These are phyloP conservation scores for Coecobrya sp. DNA, from an alignment of 2,888 invertebrate species.

Conservation along the genomic window DNA sequence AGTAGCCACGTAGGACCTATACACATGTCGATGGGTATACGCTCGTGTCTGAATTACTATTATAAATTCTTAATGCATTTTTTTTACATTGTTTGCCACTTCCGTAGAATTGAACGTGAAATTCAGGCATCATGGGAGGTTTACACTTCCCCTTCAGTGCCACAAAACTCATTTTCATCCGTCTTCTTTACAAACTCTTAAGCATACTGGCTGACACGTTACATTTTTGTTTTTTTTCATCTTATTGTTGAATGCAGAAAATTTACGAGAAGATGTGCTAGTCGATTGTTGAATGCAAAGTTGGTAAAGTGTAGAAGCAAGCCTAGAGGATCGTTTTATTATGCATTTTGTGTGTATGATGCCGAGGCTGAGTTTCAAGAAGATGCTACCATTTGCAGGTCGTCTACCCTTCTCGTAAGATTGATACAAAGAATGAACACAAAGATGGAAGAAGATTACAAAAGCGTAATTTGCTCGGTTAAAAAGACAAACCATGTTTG, in stretches of 20 bases:
- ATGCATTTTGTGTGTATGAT: neutral
- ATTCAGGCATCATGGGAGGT: neutral
- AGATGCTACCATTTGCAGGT: slow-evolving; percentile 66
- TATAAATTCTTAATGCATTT: too few species aligned
- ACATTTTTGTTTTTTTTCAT: neutral
- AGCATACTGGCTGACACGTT: neutral
- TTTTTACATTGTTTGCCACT: neutral
- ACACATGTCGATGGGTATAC: too few species aligned
- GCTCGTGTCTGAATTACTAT: neutral
- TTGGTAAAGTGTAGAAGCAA: neutral
- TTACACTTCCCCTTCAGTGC: neutral
- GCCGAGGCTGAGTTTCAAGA: slow-evolving; percentile 41
- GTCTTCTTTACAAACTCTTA: neutral
- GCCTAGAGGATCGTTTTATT: neutral
- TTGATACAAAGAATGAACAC: slow-evolving; percentile 30
- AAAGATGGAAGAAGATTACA: slow-evolving; percentile 56
- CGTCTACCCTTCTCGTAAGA: slow-evolving; percentile 66
- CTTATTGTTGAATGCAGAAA: neutral
- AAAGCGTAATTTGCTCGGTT: slow-evolving; percentile 53
- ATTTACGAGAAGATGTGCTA: neutral
- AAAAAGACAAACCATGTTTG: slow-evolving; percentile 41
- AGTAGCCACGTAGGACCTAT: too few species aligned
- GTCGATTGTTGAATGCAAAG: neutral
- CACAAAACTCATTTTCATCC: neutral
- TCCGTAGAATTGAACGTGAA: neutral